phyloP scores from a whole-genome alignment of 1,140 invertebrate genomes.

The Episyrphus balteatus region DNA sequence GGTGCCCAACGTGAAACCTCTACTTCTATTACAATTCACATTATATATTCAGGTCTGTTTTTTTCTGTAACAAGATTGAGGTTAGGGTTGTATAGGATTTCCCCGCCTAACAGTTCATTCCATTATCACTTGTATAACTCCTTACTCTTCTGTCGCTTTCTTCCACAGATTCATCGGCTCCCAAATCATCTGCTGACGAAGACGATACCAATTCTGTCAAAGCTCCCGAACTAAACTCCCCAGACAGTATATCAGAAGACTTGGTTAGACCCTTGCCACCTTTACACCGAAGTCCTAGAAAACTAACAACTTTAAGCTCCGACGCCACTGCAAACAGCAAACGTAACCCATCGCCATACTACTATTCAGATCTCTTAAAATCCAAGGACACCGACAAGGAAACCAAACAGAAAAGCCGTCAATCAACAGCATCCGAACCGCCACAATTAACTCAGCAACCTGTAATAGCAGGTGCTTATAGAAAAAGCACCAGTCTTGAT shows the following conservation, averaged over 20 bases:
- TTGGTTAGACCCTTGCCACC: conserved; percentile 29
- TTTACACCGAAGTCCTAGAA: conserved; percentile 30
- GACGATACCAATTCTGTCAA: conserved; percentile 22
- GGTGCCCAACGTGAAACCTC: no score
- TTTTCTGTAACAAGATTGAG: no score
- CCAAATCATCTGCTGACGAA: conserved; percentile 34
- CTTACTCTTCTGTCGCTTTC: no score
- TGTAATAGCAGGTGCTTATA: conserved; percentile 17
- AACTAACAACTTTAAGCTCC: conserved; percentile 16
- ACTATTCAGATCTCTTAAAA: conserved; percentile 64
- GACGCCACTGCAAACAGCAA: conserved; percentile 27
- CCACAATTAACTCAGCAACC: conserved; percentile 20
- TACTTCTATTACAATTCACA: no score
- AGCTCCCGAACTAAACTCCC: conserved; percentile 38
- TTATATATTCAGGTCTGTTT: no score
- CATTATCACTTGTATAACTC: no score
- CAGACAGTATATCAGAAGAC: conserved; percentile 41
- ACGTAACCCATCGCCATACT: conserved; percentile 66
- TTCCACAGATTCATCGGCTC: conserved; percentile 26
- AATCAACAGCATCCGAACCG: conserved; percentile 30
- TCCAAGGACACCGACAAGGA: conserved; percentile 29
- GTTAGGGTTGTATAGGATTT: no score
- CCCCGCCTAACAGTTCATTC: no score
- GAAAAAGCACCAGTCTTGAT: conserved; percentile 56
- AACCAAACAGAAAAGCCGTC: conserved; percentile 24